phyloP scores from a whole-genome alignment of 2,888 invertebrate genomes.

The Lepidocyrtinus sp. region DNA sequence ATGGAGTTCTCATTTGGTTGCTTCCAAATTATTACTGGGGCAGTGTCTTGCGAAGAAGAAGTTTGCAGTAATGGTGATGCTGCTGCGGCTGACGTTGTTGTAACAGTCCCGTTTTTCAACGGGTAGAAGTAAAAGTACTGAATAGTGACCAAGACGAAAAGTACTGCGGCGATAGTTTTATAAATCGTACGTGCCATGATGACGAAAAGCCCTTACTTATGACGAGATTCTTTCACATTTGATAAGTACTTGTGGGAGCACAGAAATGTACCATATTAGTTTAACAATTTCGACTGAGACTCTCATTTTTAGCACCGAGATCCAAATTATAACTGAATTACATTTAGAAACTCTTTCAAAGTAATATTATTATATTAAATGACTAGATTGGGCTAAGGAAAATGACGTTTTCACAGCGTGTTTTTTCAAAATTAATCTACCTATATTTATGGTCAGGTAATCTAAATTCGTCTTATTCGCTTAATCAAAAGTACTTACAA shows the following conservation, averaged over 20 bases:
- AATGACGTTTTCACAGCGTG: neutral
- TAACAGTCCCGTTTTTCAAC: constrained; percentile 43
- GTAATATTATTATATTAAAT: neutral
- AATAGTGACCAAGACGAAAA: constrained; percentile 62
- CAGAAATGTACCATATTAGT: neutral
- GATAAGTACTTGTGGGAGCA: neutral
- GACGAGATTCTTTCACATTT: constrained; percentile 8
- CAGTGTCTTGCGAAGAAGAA: neutral
- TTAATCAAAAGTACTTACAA: neutral
- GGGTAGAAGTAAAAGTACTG: constrained; percentile 67
- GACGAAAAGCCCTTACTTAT: neutral
- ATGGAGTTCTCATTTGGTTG: constrained; percentile 47
- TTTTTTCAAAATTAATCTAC: neutral
- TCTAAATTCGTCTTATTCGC: neutral
- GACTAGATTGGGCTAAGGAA: neutral
- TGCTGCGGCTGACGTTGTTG: neutral
- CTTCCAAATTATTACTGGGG: constrained; percentile 19
- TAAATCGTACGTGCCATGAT: constrained; percentile 52
- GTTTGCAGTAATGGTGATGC: neutral
- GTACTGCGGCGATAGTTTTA: constrained; percentile 55
- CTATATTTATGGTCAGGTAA: neutral
- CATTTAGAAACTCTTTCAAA: neutral
- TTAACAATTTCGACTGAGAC: neutral
- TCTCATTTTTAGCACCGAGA: constrained; percentile 37
- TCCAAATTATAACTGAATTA: constrained; percentile 29